Percentiles rank a stretch among this genome's conserved stretches.
These are phyloP conservation scores for Anabas testudineus DNA, from an alignment of 2,797 vertebrate genomes.

Conservation along the genomic window DNA sequence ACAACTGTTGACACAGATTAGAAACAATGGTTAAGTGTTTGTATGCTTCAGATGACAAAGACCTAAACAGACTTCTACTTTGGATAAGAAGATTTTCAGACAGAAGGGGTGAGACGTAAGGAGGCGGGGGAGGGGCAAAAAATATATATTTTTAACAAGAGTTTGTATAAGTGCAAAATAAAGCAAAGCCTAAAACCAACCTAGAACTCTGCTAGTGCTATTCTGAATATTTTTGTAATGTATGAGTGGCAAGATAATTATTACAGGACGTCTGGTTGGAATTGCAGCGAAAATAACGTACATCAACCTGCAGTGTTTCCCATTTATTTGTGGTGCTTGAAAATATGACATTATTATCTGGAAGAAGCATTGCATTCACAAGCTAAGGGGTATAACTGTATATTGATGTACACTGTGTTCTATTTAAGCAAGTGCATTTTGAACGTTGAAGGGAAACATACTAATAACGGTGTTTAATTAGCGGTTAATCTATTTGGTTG, in stretches of 20 bases:
- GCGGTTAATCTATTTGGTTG: background rate
- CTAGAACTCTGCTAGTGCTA: background rate
- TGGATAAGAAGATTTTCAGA: slow-evolving; percentile 7
- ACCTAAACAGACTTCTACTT: slow-evolving; percentile 21
- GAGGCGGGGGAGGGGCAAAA: background rate
- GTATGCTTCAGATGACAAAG: slow-evolving; percentile 37
- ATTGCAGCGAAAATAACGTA: slow-evolving; percentile 32
- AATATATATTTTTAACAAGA: slow-evolving; percentile 15
- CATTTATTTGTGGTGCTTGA: slow-evolving; percentile 12
- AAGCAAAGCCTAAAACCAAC: slow-evolving; percentile 34
- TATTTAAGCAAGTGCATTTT: background rate
- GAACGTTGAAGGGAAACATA: background rate
- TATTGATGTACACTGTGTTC: background rate
- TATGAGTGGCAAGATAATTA: slow-evolving; percentile 6
- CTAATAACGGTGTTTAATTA: background rate
- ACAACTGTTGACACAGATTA: slow-evolving; percentile 34
- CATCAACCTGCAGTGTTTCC: slow-evolving; percentile 15
- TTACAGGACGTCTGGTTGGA: slow-evolving; percentile 18
- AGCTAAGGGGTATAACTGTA: background rate
- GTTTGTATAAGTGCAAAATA: slow-evolving; percentile 41
- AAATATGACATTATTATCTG: background rate
- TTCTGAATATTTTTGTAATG: background rate
- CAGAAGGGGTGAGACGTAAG: no score
- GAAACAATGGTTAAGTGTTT: slow-evolving; percentile 36
- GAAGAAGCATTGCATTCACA: background rate